Evolutionary conservation across 2,113 vertebrate species (phyloP), one percentile per base, ranked within the genome.

Genomic region (Azemiops feae): DNA sequence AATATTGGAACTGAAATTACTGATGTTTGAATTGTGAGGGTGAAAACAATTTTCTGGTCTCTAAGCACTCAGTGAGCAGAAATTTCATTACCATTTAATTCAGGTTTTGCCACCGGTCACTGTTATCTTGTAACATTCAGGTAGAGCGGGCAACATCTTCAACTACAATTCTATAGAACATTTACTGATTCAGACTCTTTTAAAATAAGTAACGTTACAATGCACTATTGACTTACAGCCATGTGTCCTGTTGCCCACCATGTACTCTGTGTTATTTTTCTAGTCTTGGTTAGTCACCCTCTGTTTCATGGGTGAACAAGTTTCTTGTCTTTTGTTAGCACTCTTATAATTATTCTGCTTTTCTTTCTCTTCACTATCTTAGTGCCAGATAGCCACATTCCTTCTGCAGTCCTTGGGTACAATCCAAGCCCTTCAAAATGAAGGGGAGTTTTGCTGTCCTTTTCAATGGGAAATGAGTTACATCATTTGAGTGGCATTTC

Each of bases 381-480:
- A 74, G 27, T 91, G 64, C 45, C 69, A 93, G 85, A 91, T 91
- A 43, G 22, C 60, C 39, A 58, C 91, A 89, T 91, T 85, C 43
- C 55, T 91, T 85, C 90, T 53, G 69, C 12, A 34, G 22, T 86
- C 45, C 34, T 90, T 93, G 88, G 88, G 34, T 60, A 14, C 23
- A 86, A 14, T 86, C 74, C 88, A 93, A 60, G 53, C 3, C 69
- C 58, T 52, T 90, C 86, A 53, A 93, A 86, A 90, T 12, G 23
- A 53, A 93, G 50, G 55, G 92, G 74, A 87, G 20, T 86, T 64
- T 25, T 90, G 88, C 74, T 47, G 85, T 85, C 43, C 10, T 90
- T 90, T 90, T 87, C 74, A 39, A 87, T 90, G 22, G 89, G n/a
- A 93, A 91, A 91, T 89, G 55, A n/a, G 39, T 89, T 85, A 9